phyloP scores from a whole-genome alignment of 2,888 invertebrate genomes.

The Lithosia quadra region DNA sequence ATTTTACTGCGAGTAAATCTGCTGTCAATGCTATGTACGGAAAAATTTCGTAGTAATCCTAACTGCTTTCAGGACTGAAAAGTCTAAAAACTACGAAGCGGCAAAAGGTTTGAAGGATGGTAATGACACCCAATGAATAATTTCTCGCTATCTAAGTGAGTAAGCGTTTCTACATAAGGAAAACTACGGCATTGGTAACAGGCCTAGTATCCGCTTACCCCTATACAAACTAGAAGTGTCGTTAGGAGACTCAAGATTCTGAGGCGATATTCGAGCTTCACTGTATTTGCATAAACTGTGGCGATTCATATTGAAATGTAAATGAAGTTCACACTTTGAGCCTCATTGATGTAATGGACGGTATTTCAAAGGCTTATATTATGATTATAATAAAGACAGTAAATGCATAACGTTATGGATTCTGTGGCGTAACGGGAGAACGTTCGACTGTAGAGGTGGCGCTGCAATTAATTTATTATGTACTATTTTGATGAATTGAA shows the following conservation, averaged over 20 bases:
- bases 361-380: not conserved
- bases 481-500: too few relatives aligned
- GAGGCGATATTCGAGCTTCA: slow-evolving; percentile 28
- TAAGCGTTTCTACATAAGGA: too few relatives aligned
- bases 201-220: not conserved
- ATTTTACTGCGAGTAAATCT: too few relatives aligned
- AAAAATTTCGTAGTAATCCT: too few relatives aligned
- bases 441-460: too few relatives aligned
- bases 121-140: too few relatives aligned
- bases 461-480: too few relatives aligned
- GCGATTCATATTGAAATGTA: slow-evolving; percentile 58
- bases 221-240: slow-evolving; percentile 3
- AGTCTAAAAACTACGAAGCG: too few relatives aligned
- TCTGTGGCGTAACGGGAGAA: too few relatives aligned
- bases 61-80: too few relatives aligned
- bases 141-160: not conserved
- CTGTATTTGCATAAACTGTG: slow-evolving; percentile 56
- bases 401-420: not conserved
- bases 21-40: too few relatives aligned
- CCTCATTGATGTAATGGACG: slow-evolving; percentile 1
- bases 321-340: slow-evolving; percentile 39
- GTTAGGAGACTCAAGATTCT: slow-evolving; percentile 21
- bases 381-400: not conserved
- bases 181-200: not conserved
- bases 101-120: too few relatives aligned